These are phyloP conservation scores for Lathamus discolor DNA, from an alignment of 2,113 vertebrate species.

Conservation along the genomic window DNA sequence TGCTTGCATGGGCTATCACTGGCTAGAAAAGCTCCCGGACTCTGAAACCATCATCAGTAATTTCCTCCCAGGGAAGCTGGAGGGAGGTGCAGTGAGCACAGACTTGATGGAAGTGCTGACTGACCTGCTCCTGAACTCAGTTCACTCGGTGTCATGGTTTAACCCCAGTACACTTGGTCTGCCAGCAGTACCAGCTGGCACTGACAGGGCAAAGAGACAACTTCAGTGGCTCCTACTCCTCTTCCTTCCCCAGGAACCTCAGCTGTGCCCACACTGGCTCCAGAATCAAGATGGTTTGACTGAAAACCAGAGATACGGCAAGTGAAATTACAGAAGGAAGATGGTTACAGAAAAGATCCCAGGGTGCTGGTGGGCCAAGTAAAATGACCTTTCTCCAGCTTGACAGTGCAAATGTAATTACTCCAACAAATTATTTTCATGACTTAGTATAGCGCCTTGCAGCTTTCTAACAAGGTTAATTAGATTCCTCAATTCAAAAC, in stretches of 20 bases:
- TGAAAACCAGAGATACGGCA: rapidly evolving
- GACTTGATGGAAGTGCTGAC: background rate
- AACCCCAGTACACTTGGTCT: background rate
- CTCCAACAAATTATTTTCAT: constrained; percentile 71
- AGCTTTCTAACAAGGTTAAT: constrained; percentile 75
- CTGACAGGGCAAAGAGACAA: background rate
- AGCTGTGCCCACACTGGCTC: background rate
- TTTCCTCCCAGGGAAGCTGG: background rate
- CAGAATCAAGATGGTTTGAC: background rate
- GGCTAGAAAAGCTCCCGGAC: background rate
- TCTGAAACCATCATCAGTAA: background rate
- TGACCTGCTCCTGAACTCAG: background rate
- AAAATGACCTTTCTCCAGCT: constrained; percentile 64
- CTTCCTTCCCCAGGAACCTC: background rate
- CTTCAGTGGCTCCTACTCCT: background rate
- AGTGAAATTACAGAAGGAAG: background rate
- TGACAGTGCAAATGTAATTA: constrained; percentile 70
- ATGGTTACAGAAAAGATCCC: background rate
- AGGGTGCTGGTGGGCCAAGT: background rate
- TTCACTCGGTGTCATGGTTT: background rate
- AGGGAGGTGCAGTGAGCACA: background rate
- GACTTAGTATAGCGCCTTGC: constrained; percentile 71
- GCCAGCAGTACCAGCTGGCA: background rate
- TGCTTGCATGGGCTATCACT: background rate
- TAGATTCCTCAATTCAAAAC: constrained; percentile 71